phyloP scores from a whole-genome alignment of 2,113 vertebrate genomes.

The Pelobates fuscus region DNA sequence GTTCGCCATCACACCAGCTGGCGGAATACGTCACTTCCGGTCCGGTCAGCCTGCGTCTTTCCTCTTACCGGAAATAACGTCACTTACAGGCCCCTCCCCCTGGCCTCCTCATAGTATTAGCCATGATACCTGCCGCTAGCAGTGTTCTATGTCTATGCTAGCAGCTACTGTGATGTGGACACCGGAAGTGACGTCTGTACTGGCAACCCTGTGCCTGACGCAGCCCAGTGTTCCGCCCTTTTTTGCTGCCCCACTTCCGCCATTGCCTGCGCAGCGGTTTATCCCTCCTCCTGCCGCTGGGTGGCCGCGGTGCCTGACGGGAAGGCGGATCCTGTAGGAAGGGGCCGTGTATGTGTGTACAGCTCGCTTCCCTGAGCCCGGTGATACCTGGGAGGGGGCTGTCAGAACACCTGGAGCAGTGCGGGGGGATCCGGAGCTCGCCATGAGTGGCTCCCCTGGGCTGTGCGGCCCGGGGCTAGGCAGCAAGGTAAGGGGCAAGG shows the following conservation, averaged over 20 bases:
- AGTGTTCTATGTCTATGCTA: too few species aligned
- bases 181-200: background rate
- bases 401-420: constrained; percentile 11
- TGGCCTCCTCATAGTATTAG: background rate
- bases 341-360: constrained; percentile 11
- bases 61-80: constrained; percentile 13
- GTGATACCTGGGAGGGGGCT: background rate
- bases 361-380: constrained; percentile 16
- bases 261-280: constrained; percentile 6
- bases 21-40: constrained; percentile 18
- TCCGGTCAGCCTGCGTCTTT: background rate
- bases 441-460: constrained; percentile 26
- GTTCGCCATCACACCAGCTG: constrained; percentile 22
- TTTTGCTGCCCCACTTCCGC: constrained; percentile 8
- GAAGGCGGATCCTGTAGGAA: constrained; percentile 42
- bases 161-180: background rate
- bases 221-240: background rate
- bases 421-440: background rate
- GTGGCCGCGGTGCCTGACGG: constrained; percentile 39
- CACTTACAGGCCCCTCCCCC: background rate
- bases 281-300: background rate
- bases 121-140: too few species aligned
- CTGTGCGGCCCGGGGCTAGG: constrained; percentile 38
- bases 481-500: constrained; percentile 20
- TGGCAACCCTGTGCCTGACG: constrained; percentile 13